These are phyloP conservation scores for Siderastrea siderea DNA, from an alignment of 92 coral and sea anemone genomes.

Conservation along the genomic window DNA sequence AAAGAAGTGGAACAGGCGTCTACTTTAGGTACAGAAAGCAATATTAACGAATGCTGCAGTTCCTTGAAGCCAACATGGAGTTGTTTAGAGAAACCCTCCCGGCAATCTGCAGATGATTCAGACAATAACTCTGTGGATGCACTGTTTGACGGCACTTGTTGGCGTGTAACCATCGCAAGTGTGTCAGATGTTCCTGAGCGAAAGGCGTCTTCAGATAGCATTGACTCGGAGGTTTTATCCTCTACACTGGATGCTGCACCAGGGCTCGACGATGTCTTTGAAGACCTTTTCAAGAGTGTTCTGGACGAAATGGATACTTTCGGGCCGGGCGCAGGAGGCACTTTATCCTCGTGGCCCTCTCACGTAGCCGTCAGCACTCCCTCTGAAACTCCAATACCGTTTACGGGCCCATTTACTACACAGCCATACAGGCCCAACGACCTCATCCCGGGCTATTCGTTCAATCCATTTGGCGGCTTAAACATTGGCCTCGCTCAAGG, in stretches of 20 bases:
- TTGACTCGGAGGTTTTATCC: slow-evolving; percentile 3
- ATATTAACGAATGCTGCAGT: not conserved
- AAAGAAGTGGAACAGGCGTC: too few species aligned
- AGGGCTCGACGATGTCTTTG: slow-evolving; percentile 31
- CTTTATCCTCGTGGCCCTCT: not conserved
- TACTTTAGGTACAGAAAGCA: not conserved
- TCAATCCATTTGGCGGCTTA: slow-evolving; percentile 25
- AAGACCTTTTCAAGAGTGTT: slow-evolving; percentile 17
- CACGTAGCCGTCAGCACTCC: not conserved
- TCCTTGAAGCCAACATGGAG: too few species aligned
- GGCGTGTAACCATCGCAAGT: slow-evolving; percentile 10
- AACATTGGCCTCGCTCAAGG: slow-evolving; percentile 24
- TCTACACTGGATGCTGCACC: slow-evolving; percentile 5
- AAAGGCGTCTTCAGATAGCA: slow-evolving; percentile 8
- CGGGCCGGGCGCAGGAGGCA: not conserved
- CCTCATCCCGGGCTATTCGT: not conserved
- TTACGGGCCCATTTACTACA: not conserved
- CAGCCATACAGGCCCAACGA: too few species aligned
- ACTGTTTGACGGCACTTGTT: not conserved
- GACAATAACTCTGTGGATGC: not conserved
- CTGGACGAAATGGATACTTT: slow-evolving; percentile 18
- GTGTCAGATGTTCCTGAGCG: slow-evolving; percentile 27
- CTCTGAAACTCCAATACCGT: not conserved
- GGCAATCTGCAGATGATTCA: not conserved
- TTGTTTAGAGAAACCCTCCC: not conserved